Base-by-base conservation (phyloP, 2,888 invertebrate species). In the Cacoxenus indagator region DNA sequence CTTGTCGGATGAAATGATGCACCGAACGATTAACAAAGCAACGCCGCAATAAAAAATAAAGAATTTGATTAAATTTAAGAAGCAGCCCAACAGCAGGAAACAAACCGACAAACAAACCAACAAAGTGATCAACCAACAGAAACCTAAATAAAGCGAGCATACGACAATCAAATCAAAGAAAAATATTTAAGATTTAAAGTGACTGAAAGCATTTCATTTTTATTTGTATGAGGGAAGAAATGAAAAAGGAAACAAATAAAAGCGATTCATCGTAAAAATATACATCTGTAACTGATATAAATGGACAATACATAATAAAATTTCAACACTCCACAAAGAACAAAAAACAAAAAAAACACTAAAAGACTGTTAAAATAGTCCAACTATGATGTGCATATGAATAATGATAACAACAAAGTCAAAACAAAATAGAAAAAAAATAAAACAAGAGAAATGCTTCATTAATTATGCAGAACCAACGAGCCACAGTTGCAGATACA, bases 141-240 rank as follows among this genome's bases (percentile, higher is more conserved):
- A 48, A 48, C 4, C 14, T 17, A 48, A 48, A 48, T 8, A 2
- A 3, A 48, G 19, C 48, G 48, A 17, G 6, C 1, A 6, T 6
- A 17, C 37, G 51, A 24, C 24, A 45, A 71, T 70, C 17, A 6
- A 17, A 48, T 48, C 48, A 17, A 48, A 17, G 2, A 19, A 48
- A 48, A 48, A 3, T 48, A 4, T 48, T 48, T 19, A 8, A 37
- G 9, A 37, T 37, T 37, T 14, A 37, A 37, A 37, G 37, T 37
- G 9, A 37, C 8, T 37, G 37, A 37, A 37, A 37, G 37, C 37
- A 8, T 79, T 76, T 78, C 77, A 75, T 80, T 75, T 77, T 78
- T 70, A 71, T 72, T 72, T 64, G 48, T 55, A 37, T 48, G 51
- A 61, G 29, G 68, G 54, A 61, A 76, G 74, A 70, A 76, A 82